These are phyloP conservation scores for Palaemon carinicauda DNA, from an alignment of 1,140 invertebrate genomes.

Conservation along the genomic window DNA sequence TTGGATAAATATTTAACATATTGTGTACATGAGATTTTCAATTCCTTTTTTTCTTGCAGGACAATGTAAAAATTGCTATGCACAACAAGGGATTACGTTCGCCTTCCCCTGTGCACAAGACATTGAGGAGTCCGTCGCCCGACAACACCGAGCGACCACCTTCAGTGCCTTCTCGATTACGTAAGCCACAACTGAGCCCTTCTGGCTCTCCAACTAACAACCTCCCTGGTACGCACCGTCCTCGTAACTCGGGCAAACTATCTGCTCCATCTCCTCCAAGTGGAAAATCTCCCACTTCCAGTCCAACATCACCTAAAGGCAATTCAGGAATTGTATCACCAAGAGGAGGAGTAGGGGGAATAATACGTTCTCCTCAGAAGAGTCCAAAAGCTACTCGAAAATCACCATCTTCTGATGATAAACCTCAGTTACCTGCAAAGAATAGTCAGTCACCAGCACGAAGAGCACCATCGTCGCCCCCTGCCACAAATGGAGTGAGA, in stretches of 20 bases:
- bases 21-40: background rate
- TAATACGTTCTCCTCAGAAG: slow-evolving; percentile 22
- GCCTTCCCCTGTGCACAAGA: slow-evolving; percentile 46
- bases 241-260: slow-evolving; percentile 24
- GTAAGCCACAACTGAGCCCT: slow-evolving; percentile 55
- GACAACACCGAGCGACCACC: slow-evolving; percentile 50
- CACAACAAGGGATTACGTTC: slow-evolving; percentile 44
- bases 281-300: slow-evolving; percentile 17
- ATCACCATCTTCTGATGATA: slow-evolving; percentile 25
- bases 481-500: slow-evolving; percentile 32
- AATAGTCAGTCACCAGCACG: slow-evolving; percentile 41
- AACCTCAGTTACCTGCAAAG: slow-evolving; percentile 42
- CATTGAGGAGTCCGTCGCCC: slow-evolving; percentile 42
- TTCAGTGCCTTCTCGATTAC: slow-evolving; percentile 57
- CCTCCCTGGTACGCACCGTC: slow-evolving; percentile 36
- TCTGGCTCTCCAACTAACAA: slow-evolving; percentile 47
- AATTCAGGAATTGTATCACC: background rate
- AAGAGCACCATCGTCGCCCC: slow-evolving; percentile 18
- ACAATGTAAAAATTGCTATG: slow-evolving; percentile 18
- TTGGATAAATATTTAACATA: no score
- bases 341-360: background rate
- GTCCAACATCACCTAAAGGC: slow-evolving; percentile 6
- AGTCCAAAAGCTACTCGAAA: slow-evolving; percentile 37
- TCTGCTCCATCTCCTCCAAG: slow-evolving; percentile 8
- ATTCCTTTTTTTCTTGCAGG: slow-evolving; percentile 27